Evolutionary conservation across 2,797 vertebrate species (phyloP), one percentile per base, ranked within the genome.

Genomic region (Mycteria americana): DNA sequence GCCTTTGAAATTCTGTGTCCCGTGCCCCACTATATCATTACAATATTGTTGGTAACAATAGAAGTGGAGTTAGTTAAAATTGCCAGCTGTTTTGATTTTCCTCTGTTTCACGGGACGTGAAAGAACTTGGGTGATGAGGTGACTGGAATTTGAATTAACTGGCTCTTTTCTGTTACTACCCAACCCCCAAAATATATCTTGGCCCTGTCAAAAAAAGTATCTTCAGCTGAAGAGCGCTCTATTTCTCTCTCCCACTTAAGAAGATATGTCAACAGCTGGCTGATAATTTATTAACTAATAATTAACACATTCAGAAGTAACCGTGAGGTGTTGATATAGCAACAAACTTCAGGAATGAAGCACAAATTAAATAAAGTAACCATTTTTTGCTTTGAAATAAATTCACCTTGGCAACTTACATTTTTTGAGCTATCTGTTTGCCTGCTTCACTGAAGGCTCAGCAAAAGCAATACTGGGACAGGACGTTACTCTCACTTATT

Each of bases 111-210:
- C 64, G 51, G 63, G 85, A 62, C 4, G 2, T 35, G 68, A 67
- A 28, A 91, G 57, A 82, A 85, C 6, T 57, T 43, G 18, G 51
- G 28, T 88, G 63, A 93, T 76, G 72, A 91, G 64, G 54, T 89
- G 85, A 89, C 53, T 63, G 48, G 84, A 93, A 95, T 65, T 76
- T 74, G 31, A 70, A 94, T 70, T 88, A 85, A 67, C 67, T 72
- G 37, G 1, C 27, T 74, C 21, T 54, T 31, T 81, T 77, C 41
- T 92, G 16, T 78, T 92, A 67, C 84, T 67, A 18, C 28, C 57
- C 57, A 54, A 70, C 78, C 24, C 30, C 16, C 30, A 39, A 82
- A 88, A 62, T 56, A 41, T 18, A 67, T 67, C 33, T 82, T 39
- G 53, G 28, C 37, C 22, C 33, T 48, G 39, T 50, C 67, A 70